phyloP scores from a whole-genome alignment of 2,888 invertebrate genomes.

The Tachina grossa region DNA sequence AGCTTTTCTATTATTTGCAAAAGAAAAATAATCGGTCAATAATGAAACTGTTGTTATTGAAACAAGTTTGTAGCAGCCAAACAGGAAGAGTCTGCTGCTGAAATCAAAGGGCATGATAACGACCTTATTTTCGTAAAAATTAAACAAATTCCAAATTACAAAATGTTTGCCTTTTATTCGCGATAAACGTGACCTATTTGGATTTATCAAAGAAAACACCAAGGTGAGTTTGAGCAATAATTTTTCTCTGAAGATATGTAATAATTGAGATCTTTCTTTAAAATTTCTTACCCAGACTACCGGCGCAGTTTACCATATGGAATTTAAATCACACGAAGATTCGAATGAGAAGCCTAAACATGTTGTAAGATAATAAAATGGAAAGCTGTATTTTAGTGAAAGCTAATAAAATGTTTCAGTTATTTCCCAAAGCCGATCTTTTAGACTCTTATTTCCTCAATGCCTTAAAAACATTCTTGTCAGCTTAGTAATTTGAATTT shows the following conservation, averaged over 20 bases:
- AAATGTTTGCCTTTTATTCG: too few species aligned
- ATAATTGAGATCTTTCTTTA: background rate
- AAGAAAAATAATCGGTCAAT: slow-evolving; percentile 75
- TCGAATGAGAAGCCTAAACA: slow-evolving; percentile 72
- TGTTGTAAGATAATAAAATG: background rate
- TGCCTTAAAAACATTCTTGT: background rate
- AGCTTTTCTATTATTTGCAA: slow-evolving; percentile 79
- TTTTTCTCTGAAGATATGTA: background rate
- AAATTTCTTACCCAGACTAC: slow-evolving; percentile 73
- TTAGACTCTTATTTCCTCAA: slow-evolving; percentile 17
- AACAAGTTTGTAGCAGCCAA: slow-evolving; percentile 65
- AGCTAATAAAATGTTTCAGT: too few species aligned
- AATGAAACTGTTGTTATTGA: slow-evolving; percentile 73
- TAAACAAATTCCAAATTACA: too few species aligned
- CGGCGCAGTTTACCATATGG: slow-evolving; percentile 78
- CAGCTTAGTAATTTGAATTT: background rate
- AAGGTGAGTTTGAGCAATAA: slow-evolving; percentile 44
- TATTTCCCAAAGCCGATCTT: slow-evolving; percentile 33
- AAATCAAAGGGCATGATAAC: background rate
- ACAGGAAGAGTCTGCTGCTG: background rate
- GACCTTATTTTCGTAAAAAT: too few species aligned
- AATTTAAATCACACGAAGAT: slow-evolving; percentile 75
- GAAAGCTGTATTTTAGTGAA: too few species aligned
- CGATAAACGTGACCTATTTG: slow-evolving; percentile 43
- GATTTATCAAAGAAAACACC: slow-evolving; percentile 49